phyloP scores from a whole-genome alignment of 2,797 vertebrate species.

The Paramormyrops hopkinsi region DNA sequence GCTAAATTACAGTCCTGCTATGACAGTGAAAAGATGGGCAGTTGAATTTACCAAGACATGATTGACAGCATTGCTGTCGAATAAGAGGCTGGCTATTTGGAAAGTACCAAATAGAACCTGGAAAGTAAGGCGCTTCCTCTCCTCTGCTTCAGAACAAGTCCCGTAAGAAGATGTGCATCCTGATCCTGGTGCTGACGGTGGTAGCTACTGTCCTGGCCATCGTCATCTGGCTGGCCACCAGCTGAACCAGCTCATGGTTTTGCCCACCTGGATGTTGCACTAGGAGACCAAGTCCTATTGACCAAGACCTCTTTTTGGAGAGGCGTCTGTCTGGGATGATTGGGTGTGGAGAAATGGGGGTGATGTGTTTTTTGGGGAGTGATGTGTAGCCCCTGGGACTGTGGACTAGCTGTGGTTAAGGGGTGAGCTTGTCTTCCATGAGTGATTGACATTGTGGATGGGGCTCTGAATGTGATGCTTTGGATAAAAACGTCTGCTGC shows the following conservation, averaged over 20 bases:
- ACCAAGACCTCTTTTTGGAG: not conserved
- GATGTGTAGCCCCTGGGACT: not conserved
- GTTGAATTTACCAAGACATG: not conserved
- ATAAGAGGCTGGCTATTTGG: not conserved
- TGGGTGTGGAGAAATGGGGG: not conserved
- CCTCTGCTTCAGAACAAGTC: slow-evolving; percentile 78
- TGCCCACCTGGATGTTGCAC: not conserved
- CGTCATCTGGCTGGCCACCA: slow-evolving; percentile 59
- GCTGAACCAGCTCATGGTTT: slow-evolving; percentile 48
- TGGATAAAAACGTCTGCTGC: not conserved
- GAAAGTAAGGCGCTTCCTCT: slow-evolving; percentile 29
- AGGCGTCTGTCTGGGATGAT: not conserved
- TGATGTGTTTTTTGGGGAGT: not conserved
- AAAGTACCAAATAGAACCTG: not conserved
- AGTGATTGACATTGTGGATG: not conserved
- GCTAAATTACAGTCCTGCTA: not conserved
- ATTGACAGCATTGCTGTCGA: not conserved
- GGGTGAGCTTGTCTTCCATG: too few relatives aligned
- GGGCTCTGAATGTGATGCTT: not conserved
- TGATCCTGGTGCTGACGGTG: slow-evolving; percentile 70
- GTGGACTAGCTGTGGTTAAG: not conserved
- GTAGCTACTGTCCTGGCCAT: slow-evolving; percentile 62
- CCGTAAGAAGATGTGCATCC: slow-evolving; percentile 93
- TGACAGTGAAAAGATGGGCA: not conserved
- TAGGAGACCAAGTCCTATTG: not conserved